These are phyloP conservation scores for Lasius fuliginosus DNA, from an alignment of 2,888 invertebrate species.

Conservation along the genomic window DNA sequence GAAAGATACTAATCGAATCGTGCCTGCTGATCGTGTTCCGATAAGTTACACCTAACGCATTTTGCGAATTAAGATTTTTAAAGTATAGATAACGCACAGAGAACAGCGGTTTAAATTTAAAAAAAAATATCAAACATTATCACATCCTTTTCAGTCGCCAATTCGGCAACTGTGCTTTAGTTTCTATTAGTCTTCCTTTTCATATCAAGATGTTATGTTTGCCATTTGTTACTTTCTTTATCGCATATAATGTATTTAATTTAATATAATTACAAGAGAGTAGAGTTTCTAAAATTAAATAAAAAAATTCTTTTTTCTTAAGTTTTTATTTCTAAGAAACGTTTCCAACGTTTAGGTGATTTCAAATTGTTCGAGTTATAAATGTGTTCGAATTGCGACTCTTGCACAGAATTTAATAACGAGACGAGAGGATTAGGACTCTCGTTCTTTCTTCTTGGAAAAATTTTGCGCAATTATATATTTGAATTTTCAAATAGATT, in stretches of 20 bases:
- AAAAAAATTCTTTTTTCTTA: background rate
- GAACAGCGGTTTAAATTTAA: background rate
- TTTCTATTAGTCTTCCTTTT: background rate
- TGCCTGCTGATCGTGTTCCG: slow-evolving; percentile 27
- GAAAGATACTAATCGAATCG: slow-evolving; percentile 36
- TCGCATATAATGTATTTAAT: background rate
- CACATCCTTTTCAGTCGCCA: background rate
- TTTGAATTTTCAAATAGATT: no score
- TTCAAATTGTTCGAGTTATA: no score
- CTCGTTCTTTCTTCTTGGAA: no score
- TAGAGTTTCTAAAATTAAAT: no score
- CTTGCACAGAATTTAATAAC: no score
- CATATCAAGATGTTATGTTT: slow-evolving; percentile 6
- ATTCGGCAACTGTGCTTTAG: background rate
- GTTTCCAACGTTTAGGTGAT: no score
- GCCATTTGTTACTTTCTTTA: background rate
- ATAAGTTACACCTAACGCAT: slow-evolving; percentile 25
- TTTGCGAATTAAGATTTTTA: slow-evolving; percentile 29
- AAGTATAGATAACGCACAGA: background rate
- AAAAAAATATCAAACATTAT: background rate
- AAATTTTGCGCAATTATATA: no score
- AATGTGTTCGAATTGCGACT: no score
- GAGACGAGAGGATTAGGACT: no score
- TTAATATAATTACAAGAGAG: background rate
- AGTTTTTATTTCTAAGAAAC: no score